phyloP scores from a whole-genome alignment of 64 coral and sea anemone species.

The Anthopleura sola region DNA sequence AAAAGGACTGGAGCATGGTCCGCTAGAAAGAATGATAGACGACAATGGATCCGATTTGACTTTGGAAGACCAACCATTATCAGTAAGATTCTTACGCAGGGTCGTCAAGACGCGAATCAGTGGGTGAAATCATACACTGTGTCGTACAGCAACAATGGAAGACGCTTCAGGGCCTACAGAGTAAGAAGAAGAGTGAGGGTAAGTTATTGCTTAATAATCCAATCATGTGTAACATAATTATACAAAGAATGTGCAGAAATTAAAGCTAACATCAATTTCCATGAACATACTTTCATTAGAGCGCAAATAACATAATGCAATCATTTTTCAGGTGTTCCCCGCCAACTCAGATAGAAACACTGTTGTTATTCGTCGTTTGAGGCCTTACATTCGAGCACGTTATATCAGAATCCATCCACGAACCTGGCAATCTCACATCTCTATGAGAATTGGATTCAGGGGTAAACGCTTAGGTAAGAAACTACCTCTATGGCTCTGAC shows the following conservation, averaged over 20 bases:
- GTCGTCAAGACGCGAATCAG: conserved; percentile 53
- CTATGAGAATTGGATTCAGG: conserved; percentile 43
- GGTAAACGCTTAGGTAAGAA: conserved; percentile 3
- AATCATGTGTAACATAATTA: too few species aligned
- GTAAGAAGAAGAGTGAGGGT: conserved; percentile 41
- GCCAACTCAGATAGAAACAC: conserved; percentile 45
- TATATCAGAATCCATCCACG: conserved; percentile 45
- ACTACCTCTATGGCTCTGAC: background rate
- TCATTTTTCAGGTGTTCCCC: conserved; percentile 29
- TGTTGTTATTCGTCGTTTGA: conserved; percentile 28
- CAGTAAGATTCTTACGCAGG: conserved; percentile 63
- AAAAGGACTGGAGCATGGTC: conserved; percentile 47
- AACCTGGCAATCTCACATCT: conserved; percentile 59
- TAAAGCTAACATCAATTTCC: too few species aligned
- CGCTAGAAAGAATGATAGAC: conserved; percentile 53
- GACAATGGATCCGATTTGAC: conserved; percentile 79
- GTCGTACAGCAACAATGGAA: conserved; percentile 64
- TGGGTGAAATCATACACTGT: conserved; percentile 87
- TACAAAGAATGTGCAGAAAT: too few species aligned
- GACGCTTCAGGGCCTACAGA: conserved; percentile 55
- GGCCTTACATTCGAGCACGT: conserved; percentile 17
- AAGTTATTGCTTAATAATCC: background rate
- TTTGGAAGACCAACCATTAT: conserved; percentile 27
- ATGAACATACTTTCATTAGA: too few species aligned
- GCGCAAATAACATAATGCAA: too few species aligned